Evolutionary conservation across 2,113 vertebrate genomes (phyloP).

Genomic region (Semicossyphus pulcher): DNA sequence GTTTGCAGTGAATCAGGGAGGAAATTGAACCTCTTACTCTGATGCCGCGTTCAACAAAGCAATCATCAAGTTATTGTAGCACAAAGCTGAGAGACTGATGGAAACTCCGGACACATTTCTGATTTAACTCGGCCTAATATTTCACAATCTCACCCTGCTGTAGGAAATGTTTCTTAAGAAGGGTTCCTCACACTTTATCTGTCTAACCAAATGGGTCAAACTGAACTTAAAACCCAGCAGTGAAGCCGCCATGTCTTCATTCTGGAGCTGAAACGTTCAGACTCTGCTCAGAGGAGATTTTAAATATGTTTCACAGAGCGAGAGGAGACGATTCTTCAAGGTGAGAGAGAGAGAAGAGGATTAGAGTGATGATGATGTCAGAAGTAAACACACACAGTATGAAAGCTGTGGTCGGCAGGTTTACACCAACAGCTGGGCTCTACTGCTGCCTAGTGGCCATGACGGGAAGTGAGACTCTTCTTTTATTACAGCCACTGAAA

Average conservation of each 20-base stretch:
- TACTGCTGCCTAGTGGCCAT: conserved; percentile 32
- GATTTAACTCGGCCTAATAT: too few species aligned
- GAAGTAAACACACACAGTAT: background rate
- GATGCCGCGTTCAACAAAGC: conserved; percentile 37
- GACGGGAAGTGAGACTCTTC: background rate
- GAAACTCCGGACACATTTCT: too few species aligned
- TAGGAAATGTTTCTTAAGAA: too few species aligned
- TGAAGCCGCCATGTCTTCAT: fast-evolving
- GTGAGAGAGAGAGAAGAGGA: background rate
- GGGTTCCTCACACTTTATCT: too few species aligned
- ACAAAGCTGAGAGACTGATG: background rate
- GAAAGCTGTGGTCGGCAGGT: background rate
- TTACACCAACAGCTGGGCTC: conserved; percentile 17
- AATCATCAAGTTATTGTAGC: conserved; percentile 42
- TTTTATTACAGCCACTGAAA: too few species aligned
- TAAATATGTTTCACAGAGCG: background rate
- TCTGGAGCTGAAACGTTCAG: background rate
- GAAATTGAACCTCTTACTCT: conserved; percentile 33
- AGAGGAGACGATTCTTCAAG: background rate
- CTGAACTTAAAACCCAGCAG: too few species aligned
- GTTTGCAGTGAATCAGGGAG: conserved; percentile 6
- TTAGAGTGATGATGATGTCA: background rate
- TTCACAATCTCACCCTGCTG: too few species aligned
- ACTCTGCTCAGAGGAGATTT: background rate
- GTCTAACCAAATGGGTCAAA: too few species aligned